phyloP scores from a whole-genome alignment of 1,140 invertebrate species.

The Ceratitis capitata region DNA sequence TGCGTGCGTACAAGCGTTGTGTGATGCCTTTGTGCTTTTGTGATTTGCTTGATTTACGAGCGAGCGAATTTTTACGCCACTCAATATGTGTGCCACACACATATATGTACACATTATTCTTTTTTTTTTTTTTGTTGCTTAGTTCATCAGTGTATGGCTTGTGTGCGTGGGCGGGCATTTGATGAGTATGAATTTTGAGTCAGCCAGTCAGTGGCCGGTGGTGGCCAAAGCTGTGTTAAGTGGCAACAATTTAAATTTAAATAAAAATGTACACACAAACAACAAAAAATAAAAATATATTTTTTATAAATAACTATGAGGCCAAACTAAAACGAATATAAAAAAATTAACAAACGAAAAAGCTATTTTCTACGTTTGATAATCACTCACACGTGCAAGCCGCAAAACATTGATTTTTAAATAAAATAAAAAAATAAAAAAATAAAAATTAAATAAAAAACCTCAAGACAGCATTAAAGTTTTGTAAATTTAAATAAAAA shows the following conservation, averaged over 20 bases:
- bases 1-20: neutral
- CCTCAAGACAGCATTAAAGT: no score
- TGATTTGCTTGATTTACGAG: constrained; percentile 28
- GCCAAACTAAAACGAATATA: neutral
- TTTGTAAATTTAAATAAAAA: no score
- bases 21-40: neutral
- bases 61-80: neutral
- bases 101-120: neutral
- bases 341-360: no score
- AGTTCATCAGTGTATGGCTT: neutral
- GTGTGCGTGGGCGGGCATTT: constrained; percentile 6
- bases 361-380: no score
- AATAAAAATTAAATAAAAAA: no score
- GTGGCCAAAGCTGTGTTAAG: constrained; percentile 1
- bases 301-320: neutral
- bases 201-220: no score
- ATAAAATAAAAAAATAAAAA: no score
- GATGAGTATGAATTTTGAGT: neutral
- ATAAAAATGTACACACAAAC: neutral
- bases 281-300: neutral
- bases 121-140: no score
- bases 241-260: constrained; percentile 27
- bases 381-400: neutral
- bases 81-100: neutral
- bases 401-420: neutral